Evolutionary conservation across 2,888 invertebrate species (phyloP).

Genomic region (Toxonevra muliebris): DNA sequence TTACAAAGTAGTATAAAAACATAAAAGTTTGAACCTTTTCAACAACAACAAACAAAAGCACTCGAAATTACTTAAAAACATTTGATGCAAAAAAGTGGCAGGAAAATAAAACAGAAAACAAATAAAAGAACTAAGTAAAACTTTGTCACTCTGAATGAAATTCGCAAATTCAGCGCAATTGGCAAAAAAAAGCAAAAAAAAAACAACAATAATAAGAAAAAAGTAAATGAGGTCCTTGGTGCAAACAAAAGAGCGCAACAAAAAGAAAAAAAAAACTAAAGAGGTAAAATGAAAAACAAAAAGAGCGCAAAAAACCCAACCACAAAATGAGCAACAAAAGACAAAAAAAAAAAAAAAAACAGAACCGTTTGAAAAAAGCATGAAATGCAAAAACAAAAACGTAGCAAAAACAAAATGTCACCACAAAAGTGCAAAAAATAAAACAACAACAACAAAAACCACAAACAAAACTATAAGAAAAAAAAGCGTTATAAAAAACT

Average conservation of each 20-base stretch:
- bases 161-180: background rate
- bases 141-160: background rate
- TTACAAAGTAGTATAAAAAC: no score
- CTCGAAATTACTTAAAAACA: no score
- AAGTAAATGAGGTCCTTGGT: conserved; percentile 31
- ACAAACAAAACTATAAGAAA: conserved; percentile 33
- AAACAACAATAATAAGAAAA: background rate
- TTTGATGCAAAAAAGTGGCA: background rate
- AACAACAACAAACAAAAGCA: no score
- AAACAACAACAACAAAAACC: conserved; percentile 34
- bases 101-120: background rate
- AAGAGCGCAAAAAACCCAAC: conserved; percentile 13
- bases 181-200: background rate
- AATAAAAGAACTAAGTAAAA: background rate
- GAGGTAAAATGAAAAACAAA: conserved; percentile 13
- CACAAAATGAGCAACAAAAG: conserved; percentile 11
- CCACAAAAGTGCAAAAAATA: background rate
- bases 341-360: conserved; percentile 15
- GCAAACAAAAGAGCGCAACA: conserved; percentile 24
- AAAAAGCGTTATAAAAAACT: conserved; percentile 18
- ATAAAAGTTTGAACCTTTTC: no score
- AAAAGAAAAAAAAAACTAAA: conserved; percentile 15
- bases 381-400: background rate
- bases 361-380: no score
- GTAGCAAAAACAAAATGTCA: conserved; percentile 19